A percentile compares a stretch with the other conserved stretches of the same genome.
phyloP scores from a whole-genome alignment of 2,113 vertebrate species.

The Lagenorhynchus albirostris region DNA sequence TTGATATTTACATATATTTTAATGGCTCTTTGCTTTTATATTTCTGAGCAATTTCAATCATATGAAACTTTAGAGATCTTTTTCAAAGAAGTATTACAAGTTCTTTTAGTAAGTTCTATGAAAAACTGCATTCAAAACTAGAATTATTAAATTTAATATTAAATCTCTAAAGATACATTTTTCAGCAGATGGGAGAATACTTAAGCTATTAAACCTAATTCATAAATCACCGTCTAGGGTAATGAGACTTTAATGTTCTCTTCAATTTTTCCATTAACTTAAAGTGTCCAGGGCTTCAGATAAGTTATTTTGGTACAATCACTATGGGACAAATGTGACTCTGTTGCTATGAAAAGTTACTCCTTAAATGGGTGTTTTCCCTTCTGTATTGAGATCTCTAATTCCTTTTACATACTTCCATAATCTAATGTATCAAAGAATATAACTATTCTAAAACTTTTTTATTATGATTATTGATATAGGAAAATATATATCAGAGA shows the following conservation, averaged over 20 bases:
- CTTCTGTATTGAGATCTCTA: neutral
- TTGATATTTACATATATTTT: neutral
- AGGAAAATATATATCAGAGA: neutral
- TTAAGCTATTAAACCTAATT: constrained; percentile 38
- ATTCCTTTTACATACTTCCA: neutral
- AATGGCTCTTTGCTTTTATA: neutral
- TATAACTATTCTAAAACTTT: neutral
- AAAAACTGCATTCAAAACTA: neutral
- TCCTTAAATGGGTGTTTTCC: neutral
- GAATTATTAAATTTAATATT: constrained; percentile 43
- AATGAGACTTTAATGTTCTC: constrained; percentile 63
- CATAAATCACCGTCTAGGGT: constrained; percentile 37
- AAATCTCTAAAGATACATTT: constrained; percentile 20
- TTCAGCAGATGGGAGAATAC: constrained; percentile 47
- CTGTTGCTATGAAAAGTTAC: constrained; percentile 23
- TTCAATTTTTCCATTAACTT: constrained; percentile 57
- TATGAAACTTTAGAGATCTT: neutral
- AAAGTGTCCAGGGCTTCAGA: neutral
- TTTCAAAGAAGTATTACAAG: neutral
- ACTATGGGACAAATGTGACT: neutral
- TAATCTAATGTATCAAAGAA: neutral
- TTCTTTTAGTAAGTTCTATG: neutral
- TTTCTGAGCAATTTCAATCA: neutral
- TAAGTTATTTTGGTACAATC: constrained; percentile 25
- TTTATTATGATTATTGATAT: neutral